Evolutionary conservation across 92 coral and sea anemone species (phyloP).

Genomic region (Umimayanthus chanpuru): DNA sequence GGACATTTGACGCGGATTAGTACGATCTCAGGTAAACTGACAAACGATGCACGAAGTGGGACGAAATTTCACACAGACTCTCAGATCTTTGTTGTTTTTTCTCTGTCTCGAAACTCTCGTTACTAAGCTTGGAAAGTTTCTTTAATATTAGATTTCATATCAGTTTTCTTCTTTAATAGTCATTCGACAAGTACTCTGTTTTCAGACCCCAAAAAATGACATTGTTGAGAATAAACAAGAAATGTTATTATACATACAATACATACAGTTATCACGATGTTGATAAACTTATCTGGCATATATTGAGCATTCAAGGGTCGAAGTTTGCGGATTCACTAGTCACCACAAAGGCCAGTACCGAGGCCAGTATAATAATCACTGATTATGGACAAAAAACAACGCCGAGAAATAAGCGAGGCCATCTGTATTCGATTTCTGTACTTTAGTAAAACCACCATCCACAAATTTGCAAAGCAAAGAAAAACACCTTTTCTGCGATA

Average conservation of each 20-base stretch:
- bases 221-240: background rate
- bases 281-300: background rate
- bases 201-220: background rate
- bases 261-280: background rate
- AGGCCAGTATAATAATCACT: background rate
- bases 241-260: background rate
- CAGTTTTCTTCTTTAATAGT: too few species aligned
- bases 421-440: conserved; percentile 10
- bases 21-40: background rate
- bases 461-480: background rate
- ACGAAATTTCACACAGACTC: background rate
- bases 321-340: background rate
- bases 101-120: background rate
- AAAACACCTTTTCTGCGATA: conserved; percentile 36
- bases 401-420: conserved; percentile 4
- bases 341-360: background rate
- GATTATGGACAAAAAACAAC: background rate
- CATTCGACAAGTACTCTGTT: background rate
- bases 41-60: background rate
- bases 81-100: background rate
- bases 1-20: too few species aligned
- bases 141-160: too few species aligned
- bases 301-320: too few species aligned
- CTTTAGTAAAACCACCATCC: background rate
- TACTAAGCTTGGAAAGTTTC: too few species aligned